Conservation (phyloP, 2,888 invertebrate genomes). For the Nomada flava region DNA sequence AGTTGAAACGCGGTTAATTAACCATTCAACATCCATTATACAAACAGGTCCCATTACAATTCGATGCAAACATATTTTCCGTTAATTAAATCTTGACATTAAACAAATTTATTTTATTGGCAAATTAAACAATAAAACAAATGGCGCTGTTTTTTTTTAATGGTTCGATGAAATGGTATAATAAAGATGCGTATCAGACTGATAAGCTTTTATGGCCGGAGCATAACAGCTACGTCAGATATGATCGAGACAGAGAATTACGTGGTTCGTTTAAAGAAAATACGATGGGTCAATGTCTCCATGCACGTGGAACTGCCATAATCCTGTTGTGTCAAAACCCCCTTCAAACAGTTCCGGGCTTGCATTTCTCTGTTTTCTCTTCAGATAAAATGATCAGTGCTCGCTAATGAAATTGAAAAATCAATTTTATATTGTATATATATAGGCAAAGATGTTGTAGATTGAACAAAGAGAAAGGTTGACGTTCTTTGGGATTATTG, state of each 20-base stretch:
- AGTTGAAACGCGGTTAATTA: background rate
- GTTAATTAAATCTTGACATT: background rate
- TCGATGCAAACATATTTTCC: background rate
- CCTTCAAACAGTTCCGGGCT: background rate
- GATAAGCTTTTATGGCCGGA: constrained; percentile 27
- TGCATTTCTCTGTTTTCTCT: background rate
- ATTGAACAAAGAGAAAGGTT: too few species aligned
- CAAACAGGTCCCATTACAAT: background rate
- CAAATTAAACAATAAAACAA: too few species aligned
- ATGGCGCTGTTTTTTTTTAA: background rate
- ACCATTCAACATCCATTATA: background rate
- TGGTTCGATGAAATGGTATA: background rate
- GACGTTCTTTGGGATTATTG: too few species aligned
- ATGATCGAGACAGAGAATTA: constrained; percentile 25
- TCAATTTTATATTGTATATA: too few species aligned
- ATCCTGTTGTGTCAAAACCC: constrained; percentile 46
- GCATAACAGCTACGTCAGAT: constrained; percentile 17
- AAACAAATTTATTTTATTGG: too few species aligned
- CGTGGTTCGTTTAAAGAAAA: constrained; percentile 22
- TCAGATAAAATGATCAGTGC: background rate
- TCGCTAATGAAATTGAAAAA: too few species aligned
- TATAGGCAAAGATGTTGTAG: too few species aligned
- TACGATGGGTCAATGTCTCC: constrained; percentile 48
- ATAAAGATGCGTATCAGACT: constrained; percentile 4
- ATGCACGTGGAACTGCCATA: constrained; percentile 40